A percentile compares a stretch with the other conserved stretches of the same genome.
These are phyloP conservation scores for Odontocerum albicorne DNA, from an alignment of 2,888 invertebrate species.

Conservation along the genomic window DNA sequence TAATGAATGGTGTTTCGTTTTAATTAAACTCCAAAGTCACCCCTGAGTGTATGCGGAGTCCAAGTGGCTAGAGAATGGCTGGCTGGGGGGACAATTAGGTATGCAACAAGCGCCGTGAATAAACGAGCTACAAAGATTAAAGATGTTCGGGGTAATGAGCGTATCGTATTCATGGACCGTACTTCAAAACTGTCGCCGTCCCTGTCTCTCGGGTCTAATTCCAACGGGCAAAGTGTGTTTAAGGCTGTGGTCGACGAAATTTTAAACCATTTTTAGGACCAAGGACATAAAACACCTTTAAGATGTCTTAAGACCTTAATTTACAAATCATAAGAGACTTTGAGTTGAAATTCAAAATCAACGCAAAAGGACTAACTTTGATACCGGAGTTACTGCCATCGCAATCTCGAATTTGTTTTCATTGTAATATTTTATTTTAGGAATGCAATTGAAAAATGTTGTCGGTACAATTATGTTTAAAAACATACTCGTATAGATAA, in stretches of 20 bases:
- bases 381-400: too few species aligned
- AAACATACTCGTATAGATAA: too few species aligned
- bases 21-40: constrained; percentile 3
- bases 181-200: constrained; percentile 27
- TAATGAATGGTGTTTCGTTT: neutral
- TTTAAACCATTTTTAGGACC: neutral
- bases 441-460: too few species aligned
- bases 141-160: constrained; percentile 36
- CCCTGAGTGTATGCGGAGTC: neutral
- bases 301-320: neutral
- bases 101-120: constrained; percentile 34
- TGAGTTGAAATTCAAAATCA: neutral
- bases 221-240: neutral
- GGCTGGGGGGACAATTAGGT: constrained; percentile 31
- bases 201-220: constrained; percentile 10
- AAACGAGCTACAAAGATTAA: constrained; percentile 36
- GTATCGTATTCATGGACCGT: constrained; percentile 36
- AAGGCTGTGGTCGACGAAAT: neutral
- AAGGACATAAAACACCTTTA: neutral
- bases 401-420: too few species aligned
- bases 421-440: too few species aligned
- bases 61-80: constrained; percentile 3
- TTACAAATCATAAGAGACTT: neutral
- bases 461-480: too few species aligned
- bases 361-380: neutral